Evolutionary conservation across 2,113 vertebrate species (phyloP).

Genomic region (Rhynchopsitta pachyrhyncha): DNA sequence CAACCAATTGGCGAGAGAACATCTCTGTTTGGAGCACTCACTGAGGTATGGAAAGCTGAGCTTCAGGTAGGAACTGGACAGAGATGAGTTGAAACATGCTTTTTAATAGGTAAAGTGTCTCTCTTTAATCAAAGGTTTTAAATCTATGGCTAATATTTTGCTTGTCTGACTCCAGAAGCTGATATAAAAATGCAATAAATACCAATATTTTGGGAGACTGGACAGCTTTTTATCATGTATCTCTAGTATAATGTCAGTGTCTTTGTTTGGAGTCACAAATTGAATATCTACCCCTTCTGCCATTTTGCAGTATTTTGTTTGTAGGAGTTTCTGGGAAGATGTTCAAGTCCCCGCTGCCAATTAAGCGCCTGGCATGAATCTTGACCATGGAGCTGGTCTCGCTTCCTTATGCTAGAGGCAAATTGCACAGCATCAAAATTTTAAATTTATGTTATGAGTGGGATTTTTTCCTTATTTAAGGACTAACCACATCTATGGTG

Average conservation of each 20-base stretch:
- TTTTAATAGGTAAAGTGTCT: neutral
- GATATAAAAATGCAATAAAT: neutral
- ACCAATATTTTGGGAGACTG: neutral
- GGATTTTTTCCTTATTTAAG: neutral
- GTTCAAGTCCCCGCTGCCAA: neutral
- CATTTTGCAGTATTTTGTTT: neutral
- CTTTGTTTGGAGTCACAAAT: neutral
- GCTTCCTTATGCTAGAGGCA: neutral
- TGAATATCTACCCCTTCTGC: neutral
- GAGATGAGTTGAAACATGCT: neutral
- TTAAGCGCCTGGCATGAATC: neutral
- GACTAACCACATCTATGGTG: neutral
- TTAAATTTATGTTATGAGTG: neutral
- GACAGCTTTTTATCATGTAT: neutral
- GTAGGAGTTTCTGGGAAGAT: neutral
- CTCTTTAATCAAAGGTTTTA: neutral
- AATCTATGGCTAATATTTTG: neutral
- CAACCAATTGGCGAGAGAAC: neutral
- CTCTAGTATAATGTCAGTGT: neutral
- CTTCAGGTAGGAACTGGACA: neutral
- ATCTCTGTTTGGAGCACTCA: neutral
- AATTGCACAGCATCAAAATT: neutral
- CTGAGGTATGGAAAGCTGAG: neutral
- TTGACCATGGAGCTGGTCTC: neutral
- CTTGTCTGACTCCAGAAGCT: neutral